These are phyloP conservation scores for Stigmatopora argus DNA, from an alignment of 2,113 vertebrate genomes.

Conservation along the genomic window DNA sequence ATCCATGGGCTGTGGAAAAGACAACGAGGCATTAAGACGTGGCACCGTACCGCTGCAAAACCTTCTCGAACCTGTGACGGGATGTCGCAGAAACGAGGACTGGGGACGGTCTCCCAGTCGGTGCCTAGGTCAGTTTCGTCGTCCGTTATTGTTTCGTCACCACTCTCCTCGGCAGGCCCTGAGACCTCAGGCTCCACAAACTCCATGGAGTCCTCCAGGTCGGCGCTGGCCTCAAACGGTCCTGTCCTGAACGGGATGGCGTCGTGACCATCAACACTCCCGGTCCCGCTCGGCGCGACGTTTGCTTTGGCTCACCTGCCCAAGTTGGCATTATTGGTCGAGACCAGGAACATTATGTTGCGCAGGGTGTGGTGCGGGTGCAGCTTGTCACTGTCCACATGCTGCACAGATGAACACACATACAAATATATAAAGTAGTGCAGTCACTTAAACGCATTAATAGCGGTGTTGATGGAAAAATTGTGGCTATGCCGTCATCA, in stretches of 20 bases:
- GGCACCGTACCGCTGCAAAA: no score
- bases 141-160: slow-evolving; percentile 83
- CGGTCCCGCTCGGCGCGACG: not conserved
- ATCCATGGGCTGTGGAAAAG: slow-evolving; percentile 75
- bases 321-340: slow-evolving; percentile 82
- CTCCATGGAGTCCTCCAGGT: slow-evolving; percentile 96
- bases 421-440: no score
- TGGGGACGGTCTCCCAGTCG: slow-evolving; percentile 97
- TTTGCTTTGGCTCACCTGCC: slow-evolving; percentile 79
- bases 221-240: slow-evolving; percentile 87
- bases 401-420: slow-evolving; percentile 60
- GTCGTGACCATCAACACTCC: not conserved
- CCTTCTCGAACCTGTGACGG: slow-evolving; percentile 74
- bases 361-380: slow-evolving; percentile 95
- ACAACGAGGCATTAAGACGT: no score
- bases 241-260: slow-evolving; percentile 74
- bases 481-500: no score
- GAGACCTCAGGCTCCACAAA: slow-evolving; percentile 86
- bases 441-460: no score
- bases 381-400: slow-evolving; percentile 89
- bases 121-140: slow-evolving; percentile 95
- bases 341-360: slow-evolving; percentile 96
- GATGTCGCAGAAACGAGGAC: slow-evolving; percentile 95
- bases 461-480: no score
- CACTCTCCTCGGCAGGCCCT: slow-evolving; percentile 84